These are phyloP conservation scores for Eufriesea mexicana DNA, from an alignment of 1,140 invertebrate species.

Conservation along the genomic window DNA sequence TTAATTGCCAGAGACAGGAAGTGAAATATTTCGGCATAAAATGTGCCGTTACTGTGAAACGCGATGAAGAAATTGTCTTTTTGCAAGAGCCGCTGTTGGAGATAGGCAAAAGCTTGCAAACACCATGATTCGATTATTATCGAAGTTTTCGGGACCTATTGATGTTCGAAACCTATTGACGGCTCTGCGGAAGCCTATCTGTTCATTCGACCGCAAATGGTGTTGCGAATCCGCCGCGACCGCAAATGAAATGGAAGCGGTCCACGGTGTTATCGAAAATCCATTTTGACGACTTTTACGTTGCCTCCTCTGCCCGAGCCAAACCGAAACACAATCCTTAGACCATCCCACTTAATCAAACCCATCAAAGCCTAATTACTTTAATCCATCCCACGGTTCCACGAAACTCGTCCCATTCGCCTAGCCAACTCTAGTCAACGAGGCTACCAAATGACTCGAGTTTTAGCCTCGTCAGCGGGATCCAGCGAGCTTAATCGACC, in stretches of 20 bases:
- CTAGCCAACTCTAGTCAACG: too few relatives aligned
- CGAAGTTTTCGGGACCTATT: not conserved
- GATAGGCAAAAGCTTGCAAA: too few relatives aligned
- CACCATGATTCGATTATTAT: not conserved
- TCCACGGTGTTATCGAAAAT: not conserved
- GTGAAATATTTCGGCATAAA: too few relatives aligned
- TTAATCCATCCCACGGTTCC: not conserved
- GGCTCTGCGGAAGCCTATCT: not conserved
- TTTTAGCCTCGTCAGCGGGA: not conserved
- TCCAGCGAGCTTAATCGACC: not conserved
- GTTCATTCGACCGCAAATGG: slow-evolving; percentile 12
- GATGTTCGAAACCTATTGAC: not conserved
- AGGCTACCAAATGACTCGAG: not conserved
- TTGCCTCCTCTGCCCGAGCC: not conserved
- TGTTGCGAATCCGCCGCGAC: not conserved
- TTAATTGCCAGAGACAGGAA: too few relatives aligned
- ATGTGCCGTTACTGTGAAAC: too few relatives aligned
- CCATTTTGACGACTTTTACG: not conserved
- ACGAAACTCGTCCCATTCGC: not conserved
- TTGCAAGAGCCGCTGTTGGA: too few relatives aligned
- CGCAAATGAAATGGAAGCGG: slow-evolving; percentile 17
- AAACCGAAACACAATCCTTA: not conserved
- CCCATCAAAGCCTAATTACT: not conserved
- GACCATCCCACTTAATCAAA: not conserved
- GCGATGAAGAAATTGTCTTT: too few relatives aligned